Evolutionary conservation across 2,888 invertebrate genomes (phyloP).

Genomic region (Choristoneura rosaceana): DNA sequence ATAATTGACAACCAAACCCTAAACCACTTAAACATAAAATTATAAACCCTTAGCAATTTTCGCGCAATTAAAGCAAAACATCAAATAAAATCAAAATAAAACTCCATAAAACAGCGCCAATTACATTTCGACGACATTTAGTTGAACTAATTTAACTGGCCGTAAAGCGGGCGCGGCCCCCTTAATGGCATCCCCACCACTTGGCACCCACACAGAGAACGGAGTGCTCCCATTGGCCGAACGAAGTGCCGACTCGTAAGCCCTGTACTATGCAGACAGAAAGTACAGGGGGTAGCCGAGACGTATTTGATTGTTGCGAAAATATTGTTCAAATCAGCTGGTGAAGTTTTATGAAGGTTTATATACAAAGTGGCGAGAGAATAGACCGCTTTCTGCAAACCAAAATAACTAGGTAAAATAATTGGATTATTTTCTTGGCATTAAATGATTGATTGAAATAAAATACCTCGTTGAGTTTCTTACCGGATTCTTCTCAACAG

Average conservation of each 20-base stretch:
- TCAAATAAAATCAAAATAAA: conserved; percentile 20
- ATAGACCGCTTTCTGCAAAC: too few relatives aligned
- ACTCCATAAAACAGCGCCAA: conserved; percentile 45
- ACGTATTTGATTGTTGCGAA: background rate
- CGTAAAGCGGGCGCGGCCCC: conserved; percentile 50
- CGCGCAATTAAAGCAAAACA: conserved; percentile 29
- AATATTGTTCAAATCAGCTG: background rate
- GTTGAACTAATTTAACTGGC: conserved; percentile 56
- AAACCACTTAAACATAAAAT: conserved; percentile 21
- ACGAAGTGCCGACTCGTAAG: conserved; percentile 12
- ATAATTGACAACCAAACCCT: background rate
- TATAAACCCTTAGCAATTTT: conserved; percentile 16
- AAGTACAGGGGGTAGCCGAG: conserved; percentile 27
- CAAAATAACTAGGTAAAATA: too few relatives aligned
- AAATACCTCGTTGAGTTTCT: too few relatives aligned
- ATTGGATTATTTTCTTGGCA: too few relatives aligned
- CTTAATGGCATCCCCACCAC: conserved; percentile 51
- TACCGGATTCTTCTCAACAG: too few relatives aligned
- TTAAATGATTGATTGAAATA: too few relatives aligned
- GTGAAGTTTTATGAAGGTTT: too few relatives aligned
- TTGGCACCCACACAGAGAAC: conserved; percentile 55
- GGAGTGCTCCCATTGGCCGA: conserved; percentile 54
- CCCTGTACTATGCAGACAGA: conserved; percentile 22
- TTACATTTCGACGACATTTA: conserved; percentile 60
- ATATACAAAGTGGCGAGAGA: too few relatives aligned